These are phyloP conservation scores for Casuarius casuarius DNA, from an alignment of 2,113 vertebrate genomes.

Conservation along the genomic window DNA sequence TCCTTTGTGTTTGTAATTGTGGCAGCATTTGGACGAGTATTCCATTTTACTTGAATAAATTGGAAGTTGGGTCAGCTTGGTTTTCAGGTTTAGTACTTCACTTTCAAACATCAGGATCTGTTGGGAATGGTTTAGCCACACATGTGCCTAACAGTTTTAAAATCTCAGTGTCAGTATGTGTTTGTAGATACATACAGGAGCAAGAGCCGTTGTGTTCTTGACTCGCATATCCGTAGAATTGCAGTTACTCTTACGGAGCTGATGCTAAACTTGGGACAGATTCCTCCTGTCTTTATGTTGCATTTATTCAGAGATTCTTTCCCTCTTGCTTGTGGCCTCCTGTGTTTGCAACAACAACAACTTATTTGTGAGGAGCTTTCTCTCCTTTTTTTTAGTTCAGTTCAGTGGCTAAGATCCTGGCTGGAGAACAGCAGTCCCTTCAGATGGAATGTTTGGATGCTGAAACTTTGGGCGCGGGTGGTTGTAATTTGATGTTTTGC, in stretches of 20 bases:
- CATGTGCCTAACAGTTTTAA: fast-evolving
- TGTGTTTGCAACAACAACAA: fast-evolving
- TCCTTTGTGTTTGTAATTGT: neutral
- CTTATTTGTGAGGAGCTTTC: neutral
- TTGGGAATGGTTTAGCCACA: fast-evolving
- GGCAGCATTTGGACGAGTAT: neutral
- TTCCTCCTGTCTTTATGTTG: fast-evolving
- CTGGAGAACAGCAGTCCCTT: neutral
- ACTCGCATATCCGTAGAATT: fast-evolving
- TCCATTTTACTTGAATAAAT: neutral
- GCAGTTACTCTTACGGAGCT: neutral
- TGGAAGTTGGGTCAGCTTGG: neutral
- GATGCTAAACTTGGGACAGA: neutral
- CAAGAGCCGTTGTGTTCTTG: fast-evolving
- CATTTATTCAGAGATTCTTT: neutral
- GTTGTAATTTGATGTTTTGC: neutral
- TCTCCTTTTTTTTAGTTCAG: neutral
- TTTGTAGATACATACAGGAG: fast-evolving
- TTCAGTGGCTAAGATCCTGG: neutral
- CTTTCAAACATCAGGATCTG: fast-evolving
- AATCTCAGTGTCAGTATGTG: fast-evolving
- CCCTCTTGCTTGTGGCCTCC: neutral
- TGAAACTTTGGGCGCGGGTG: neutral
- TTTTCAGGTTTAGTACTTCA: neutral
- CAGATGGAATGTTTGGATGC: fast-evolving